Evolutionary conservation across 2,113 vertebrate genomes (phyloP).

Genomic region (Cyrtonyx montezumae): DNA sequence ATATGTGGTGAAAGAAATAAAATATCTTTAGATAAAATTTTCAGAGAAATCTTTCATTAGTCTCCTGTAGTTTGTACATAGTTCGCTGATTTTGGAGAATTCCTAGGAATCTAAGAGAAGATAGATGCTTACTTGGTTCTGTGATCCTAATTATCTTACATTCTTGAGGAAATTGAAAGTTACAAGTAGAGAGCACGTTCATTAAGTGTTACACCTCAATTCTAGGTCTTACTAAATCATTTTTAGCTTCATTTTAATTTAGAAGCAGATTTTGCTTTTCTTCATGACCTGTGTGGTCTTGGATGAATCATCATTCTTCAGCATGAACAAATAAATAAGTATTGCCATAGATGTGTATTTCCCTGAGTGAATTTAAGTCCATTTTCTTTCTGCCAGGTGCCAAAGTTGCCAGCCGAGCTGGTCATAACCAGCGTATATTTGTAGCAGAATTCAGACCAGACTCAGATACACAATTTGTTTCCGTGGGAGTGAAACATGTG

Average conservation of each 20-base stretch:
- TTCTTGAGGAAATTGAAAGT: background rate
- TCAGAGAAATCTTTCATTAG: background rate
- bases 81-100: background rate
- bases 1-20: background rate
- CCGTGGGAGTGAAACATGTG: conserved; percentile 97
- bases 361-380: background rate
- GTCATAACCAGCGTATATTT: conserved; percentile 95
- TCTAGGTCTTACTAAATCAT: background rate
- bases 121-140: background rate
- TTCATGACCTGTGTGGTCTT: background rate
- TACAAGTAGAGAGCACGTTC: background rate
- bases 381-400: conserved; percentile 81
- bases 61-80: background rate
- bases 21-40: background rate
- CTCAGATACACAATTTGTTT: conserved; percentile 97
- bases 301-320: background rate
- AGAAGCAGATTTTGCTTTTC: background rate
- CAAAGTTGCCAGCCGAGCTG: conserved; percentile 91
- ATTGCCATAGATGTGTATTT: background rate
- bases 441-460: conserved; percentile 98
- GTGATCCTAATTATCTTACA: background rate
- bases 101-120: background rate
- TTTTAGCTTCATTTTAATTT: background rate
- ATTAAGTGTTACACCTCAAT: background rate
- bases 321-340: background rate